A percentile compares a stretch with the other conserved stretches of the same genome.
Evolutionary conservation across 2,113 vertebrate genomes (phyloP).

Genomic region (Seriola dumerili): DNA sequence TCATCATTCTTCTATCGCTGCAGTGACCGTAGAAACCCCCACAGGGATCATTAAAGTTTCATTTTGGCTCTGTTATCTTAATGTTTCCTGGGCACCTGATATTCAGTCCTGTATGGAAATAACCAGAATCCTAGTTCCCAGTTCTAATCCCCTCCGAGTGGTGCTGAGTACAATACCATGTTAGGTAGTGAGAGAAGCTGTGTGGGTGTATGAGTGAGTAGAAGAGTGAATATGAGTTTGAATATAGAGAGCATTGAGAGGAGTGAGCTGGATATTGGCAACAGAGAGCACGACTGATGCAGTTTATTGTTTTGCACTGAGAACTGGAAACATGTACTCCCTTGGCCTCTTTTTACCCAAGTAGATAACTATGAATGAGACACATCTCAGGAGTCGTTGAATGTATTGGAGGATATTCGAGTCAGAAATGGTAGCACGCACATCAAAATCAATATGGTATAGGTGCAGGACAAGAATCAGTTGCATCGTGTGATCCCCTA

Average conservation of each 20-base stretch:
- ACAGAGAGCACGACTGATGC: conserved; percentile 48
- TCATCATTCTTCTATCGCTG: conserved; percentile 24
- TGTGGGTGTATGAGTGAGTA: conserved; percentile 78
- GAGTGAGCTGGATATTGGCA: conserved; percentile 62
- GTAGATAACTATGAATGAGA: conserved; percentile 6
- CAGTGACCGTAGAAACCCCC: conserved; percentile 16
- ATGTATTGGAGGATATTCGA: conserved; percentile 1
- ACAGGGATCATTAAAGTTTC: conserved; percentile 46
- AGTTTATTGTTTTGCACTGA: conserved; percentile 46
- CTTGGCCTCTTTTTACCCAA: conserved; percentile 18
- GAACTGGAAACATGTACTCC: conserved; percentile 32
- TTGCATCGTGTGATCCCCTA: not conserved
- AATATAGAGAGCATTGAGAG: conserved; percentile 66
- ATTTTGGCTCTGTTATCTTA: conserved; percentile 41
- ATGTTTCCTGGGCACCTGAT: conserved; percentile 38
- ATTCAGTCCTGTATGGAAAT: conserved; percentile 54
- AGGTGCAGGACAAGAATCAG: not conserved
- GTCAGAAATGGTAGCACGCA: not conserved
- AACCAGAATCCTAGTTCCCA: conserved; percentile 52
- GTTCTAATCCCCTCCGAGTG: conserved; percentile 63
- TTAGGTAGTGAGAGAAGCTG: conserved; percentile 70
- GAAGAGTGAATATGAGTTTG: conserved; percentile 70
- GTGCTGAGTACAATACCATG: conserved; percentile 68
- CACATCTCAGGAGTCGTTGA: not conserved
- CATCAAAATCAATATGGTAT: not conserved